These are phyloP conservation scores for Urocitellus parryii DNA, from an alignment of 2,113 vertebrate genomes.

Conservation along the genomic window DNA sequence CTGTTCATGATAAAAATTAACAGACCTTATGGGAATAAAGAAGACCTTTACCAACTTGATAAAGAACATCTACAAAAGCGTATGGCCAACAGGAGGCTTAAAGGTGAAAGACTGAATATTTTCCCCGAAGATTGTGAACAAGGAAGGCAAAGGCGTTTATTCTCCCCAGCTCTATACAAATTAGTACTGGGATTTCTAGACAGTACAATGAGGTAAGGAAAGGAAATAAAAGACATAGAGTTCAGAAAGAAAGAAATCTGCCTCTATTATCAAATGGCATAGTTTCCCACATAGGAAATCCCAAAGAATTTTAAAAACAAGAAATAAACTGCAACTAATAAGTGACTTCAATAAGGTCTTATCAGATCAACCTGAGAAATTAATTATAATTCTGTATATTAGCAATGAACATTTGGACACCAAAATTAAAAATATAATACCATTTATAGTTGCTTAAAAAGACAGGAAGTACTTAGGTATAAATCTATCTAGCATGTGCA, in stretches of 20 bases:
- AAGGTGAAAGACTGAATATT: neutral
- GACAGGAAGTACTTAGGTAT: neutral
- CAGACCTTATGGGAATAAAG: neutral
- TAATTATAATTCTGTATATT: neutral
- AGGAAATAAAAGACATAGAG: neutral
- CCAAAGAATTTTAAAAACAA: neutral
- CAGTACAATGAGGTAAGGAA: too few species aligned
- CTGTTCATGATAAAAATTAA: neutral
- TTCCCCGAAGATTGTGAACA: neutral
- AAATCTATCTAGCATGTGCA: neutral
- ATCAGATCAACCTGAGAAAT: neutral
- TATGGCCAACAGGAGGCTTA: too few species aligned
- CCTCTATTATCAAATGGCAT: neutral
- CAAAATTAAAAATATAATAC: neutral
- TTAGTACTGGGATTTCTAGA: neutral
- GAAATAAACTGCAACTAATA: neutral
- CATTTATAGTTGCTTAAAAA: neutral
- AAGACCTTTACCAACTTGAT: neutral
- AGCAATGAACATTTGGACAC: neutral
- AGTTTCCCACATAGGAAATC: neutral
- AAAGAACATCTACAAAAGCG: neutral
- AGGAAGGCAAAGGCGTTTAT: neutral
- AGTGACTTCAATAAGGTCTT: neutral
- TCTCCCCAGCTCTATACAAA: neutral
- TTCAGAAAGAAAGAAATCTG: neutral